Conservation (phyloP, 2,888 invertebrate genomes). For the Drosophila formosana region DNA sequence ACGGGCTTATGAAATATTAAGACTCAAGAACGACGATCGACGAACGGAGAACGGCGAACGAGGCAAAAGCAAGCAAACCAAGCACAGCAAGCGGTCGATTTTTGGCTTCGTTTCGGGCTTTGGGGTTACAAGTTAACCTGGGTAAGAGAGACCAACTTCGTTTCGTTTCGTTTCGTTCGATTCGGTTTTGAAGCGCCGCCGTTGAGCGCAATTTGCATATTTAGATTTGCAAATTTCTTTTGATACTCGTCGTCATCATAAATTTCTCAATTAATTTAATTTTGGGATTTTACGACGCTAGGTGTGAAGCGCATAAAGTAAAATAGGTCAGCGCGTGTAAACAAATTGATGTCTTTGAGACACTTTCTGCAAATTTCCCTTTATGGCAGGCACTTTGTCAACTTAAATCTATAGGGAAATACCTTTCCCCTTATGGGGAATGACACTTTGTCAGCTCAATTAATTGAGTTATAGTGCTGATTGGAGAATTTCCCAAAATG, state of each 20-base stretch:
- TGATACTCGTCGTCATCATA: slow-evolving; percentile 59
- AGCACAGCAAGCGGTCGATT: slow-evolving; percentile 73
- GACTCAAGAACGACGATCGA: too few species aligned
- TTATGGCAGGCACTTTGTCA: neutral
- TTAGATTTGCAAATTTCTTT: slow-evolving; percentile 69
- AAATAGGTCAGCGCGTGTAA: slow-evolving; percentile 60
- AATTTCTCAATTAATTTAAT: slow-evolving; percentile 71
- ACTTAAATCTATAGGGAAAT: too few species aligned
- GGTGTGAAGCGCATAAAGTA: slow-evolving; percentile 58
- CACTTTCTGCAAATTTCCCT: slow-evolving; percentile 7
- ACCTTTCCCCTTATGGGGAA: too few species aligned
- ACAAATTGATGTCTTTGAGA: slow-evolving; percentile 24
- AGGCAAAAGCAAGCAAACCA: slow-evolving; percentile 46
- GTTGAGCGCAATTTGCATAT: slow-evolving; percentile 71
- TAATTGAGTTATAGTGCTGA: neutral
- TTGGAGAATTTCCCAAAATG: slow-evolving; percentile 12
- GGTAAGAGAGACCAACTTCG: neutral
- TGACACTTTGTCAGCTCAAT: neutral
- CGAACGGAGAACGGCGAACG: slow-evolving; percentile 38
- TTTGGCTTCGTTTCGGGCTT: slow-evolving; percentile 11
- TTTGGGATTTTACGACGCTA: slow-evolving; percentile 38
- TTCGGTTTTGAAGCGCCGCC: slow-evolving; percentile 62
- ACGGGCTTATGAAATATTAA: slow-evolving; percentile 68
- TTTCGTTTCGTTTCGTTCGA: neutral
- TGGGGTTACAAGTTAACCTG: slow-evolving; percentile 16